Evolutionary conservation across 2,797 vertebrate species (phyloP).

Genomic region (Picus viridis): DNA sequence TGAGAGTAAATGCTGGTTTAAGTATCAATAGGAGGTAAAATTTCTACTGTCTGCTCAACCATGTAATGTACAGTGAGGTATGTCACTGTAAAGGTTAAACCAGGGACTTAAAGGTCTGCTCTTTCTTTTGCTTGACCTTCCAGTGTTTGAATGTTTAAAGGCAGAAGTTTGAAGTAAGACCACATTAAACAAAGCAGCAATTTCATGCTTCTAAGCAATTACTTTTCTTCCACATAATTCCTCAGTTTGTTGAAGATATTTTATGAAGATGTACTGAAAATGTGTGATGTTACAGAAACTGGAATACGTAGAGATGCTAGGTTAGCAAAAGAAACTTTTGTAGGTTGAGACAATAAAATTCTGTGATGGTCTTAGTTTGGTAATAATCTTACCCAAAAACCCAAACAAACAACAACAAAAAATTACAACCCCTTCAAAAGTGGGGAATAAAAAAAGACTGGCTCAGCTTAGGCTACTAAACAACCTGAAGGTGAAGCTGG

Average conservation of each 20-base stretch:
- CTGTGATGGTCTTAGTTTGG: background rate
- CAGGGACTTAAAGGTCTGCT: background rate
- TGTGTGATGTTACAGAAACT: background rate
- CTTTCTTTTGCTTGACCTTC: background rate
- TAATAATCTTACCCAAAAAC: background rate
- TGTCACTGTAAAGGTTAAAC: background rate
- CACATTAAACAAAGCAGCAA: background rate
- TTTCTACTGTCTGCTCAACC: conserved; percentile 29
- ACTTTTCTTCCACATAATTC: background rate
- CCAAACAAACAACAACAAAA: background rate
- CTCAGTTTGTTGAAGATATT: background rate
- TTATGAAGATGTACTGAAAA: background rate
- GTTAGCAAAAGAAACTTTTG: background rate
- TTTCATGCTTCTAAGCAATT: background rate
- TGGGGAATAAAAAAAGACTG: background rate
- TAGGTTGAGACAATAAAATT: background rate
- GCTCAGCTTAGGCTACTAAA: background rate
- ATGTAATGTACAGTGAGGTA: background rate
- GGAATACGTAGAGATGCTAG: background rate
- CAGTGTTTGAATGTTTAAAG: background rate
- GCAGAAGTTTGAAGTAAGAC: background rate
- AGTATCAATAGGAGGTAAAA: conserved; percentile 4
- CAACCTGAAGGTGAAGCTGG: background rate
- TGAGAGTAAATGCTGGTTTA: background rate
- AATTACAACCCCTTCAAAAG: background rate